Evolutionary conservation across 2,797 vertebrate genomes (phyloP).

Genomic region (Eulemur mongoz): DNA sequence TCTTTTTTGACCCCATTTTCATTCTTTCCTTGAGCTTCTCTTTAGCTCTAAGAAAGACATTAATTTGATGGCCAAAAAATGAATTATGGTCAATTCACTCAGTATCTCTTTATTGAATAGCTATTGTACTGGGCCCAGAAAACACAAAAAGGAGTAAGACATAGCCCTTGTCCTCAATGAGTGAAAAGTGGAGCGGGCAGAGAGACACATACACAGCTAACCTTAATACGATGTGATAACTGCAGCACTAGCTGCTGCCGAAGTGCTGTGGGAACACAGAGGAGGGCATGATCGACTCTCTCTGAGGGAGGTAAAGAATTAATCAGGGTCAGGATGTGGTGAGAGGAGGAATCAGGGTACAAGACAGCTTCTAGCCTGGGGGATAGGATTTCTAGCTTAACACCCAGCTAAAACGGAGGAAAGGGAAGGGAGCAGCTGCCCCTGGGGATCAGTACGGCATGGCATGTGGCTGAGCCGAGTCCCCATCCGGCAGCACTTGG

Average conservation of each 20-base stretch:
- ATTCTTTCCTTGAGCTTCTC: not conserved
- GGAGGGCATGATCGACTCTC: not conserved
- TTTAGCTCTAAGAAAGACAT: not conserved
- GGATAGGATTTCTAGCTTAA: constrained; percentile 34
- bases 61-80: not conserved
- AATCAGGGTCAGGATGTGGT: constrained; percentile 22
- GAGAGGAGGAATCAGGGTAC: constrained; percentile 26
- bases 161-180: not conserved
- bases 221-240: not conserved
- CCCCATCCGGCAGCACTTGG: not conserved
- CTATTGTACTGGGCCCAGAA: not conserved
- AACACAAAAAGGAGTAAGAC: not conserved
- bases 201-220: constrained; percentile 3
- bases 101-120: not conserved
- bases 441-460: not conserved
- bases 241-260: not conserved
- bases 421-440: not conserved
- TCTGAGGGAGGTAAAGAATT: constrained; percentile 29
- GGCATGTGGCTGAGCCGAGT: not conserved
- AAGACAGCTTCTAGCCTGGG: not conserved
- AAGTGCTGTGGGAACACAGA: not conserved
- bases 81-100: not conserved
- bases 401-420: not conserved
- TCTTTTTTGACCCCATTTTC: not conserved
- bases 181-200: not conserved